These are phyloP conservation scores for Rhinolophus ferrumequinum DNA, from an alignment of 2,113 vertebrate genomes.

Conservation along the genomic window DNA sequence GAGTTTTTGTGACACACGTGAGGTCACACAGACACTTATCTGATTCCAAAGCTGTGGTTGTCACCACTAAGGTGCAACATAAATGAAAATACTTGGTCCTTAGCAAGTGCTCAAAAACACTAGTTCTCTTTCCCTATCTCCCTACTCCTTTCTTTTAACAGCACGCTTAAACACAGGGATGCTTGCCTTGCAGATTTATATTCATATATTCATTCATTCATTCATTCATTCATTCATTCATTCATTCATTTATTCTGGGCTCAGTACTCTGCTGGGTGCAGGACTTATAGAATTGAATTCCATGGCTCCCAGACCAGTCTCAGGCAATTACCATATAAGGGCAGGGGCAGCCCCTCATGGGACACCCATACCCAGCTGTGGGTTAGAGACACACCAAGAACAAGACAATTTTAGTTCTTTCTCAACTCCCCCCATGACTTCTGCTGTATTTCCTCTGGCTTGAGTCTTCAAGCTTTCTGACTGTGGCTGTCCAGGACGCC, in stretches of 20 bases:
- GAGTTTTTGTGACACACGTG: neutral
- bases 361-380: neutral
- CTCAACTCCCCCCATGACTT: neutral
- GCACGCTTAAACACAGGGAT: neutral
- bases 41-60: neutral
- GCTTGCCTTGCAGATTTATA: neutral
- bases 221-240: neutral
- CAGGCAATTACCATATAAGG: neutral
- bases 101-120: neutral
- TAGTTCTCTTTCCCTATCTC: neutral
- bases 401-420: neutral
- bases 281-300: neutral
- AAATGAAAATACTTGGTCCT: neutral
- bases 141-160: slow-evolving; percentile 3
- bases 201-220: neutral
- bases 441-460: neutral
- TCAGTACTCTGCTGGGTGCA: neutral
- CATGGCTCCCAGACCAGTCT: neutral
- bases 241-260: neutral
- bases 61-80: neutral
- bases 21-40: neutral
- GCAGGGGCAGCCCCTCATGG: neutral
- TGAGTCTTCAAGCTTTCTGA: neutral
- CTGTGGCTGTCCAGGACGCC: neutral
- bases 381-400: neutral